Conservation (phyloP, 2,797 vertebrate species). For the Miichthys miiuy region DNA sequence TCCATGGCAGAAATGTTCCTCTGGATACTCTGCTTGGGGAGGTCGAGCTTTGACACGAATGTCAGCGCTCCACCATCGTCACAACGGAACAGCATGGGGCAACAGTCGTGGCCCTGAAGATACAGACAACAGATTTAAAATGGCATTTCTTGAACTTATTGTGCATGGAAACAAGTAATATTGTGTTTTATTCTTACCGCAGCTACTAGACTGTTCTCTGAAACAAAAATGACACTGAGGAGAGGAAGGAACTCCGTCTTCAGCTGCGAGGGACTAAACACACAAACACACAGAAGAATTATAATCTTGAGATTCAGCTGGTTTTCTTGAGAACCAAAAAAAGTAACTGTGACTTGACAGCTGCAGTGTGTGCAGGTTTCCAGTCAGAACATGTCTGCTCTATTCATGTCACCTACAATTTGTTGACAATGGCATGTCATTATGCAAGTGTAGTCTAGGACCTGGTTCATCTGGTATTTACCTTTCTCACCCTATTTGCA, state of each 20-base stretch:
- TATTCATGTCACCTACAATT: slow-evolving; percentile 25
- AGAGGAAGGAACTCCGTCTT: slow-evolving; percentile 99
- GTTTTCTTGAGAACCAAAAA: not conserved
- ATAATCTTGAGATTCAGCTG: not conserved
- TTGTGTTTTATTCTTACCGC: slow-evolving; percentile 87
- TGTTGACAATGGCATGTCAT: slow-evolving; percentile 8
- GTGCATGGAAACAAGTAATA: not conserved
- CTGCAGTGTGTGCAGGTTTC: slow-evolving; percentile 2
- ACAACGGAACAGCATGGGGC: slow-evolving; percentile 98
- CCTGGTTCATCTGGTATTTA: slow-evolving; percentile 12
- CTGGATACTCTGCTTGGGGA: slow-evolving; percentile 98
- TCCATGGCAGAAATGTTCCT: slow-evolving; percentile 99
- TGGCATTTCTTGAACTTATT: not conserved
- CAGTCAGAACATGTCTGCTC: not conserved
- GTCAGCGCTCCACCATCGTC: slow-evolving; percentile 93
- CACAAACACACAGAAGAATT: slow-evolving; percentile 63
- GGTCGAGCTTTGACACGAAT: slow-evolving; percentile 96
- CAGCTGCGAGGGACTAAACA: slow-evolving; percentile 92
- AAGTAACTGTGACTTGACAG: not conserved
- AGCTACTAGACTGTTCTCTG: slow-evolving; percentile 97
- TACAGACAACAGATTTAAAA: not conserved
- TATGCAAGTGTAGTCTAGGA: not conserved
- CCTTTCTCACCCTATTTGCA: not conserved
- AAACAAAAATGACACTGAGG: slow-evolving; percentile 95
- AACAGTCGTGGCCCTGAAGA: slow-evolving; percentile 96